Base-by-base conservation (phyloP, 2,113 vertebrate species). In the Lynx canadensis region DNA sequence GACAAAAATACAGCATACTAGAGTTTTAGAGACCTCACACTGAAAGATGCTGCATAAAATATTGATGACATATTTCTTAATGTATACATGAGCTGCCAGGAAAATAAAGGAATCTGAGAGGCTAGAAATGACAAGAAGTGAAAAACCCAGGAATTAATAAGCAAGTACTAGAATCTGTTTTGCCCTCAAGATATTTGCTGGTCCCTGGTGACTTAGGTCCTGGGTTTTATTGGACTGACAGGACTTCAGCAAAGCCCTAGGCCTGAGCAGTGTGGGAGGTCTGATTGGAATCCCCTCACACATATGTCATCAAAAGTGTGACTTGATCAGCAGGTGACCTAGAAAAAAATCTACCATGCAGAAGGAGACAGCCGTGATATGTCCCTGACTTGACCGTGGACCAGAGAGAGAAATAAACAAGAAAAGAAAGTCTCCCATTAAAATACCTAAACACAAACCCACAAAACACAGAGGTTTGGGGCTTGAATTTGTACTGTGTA, bases 31-130 rank as follows among this genome's bases (percentile, higher is more conserved):
- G 60, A 80, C 15, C 45, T 89, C 36, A 82, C 3, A 63, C 38
- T 33, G 50, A 84, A 95, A 68, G 45, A 84, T 50, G 29, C 31
- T 50, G 2, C 19, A 45, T 84, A 80, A 84, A 88, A 82, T 71
- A 96, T 41, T 87, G 55, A 95, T 84, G 73, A 41, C n/a, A 48
- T 84, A 55, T 80, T 82, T 86, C 29, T 92, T 82, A 79, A 94
- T 86, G 81, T 76, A n/a, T 38, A 94, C 4, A 31, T 73, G 48
- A 96, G 5, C 38, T 97, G 18, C 38, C 57, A 80, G 81, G 31
- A 91, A 97, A 95, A 96, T 52, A 88, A 97, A 89, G 21, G 31
- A 60, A 73, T 92, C n/a, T 81, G 19, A 89, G 81, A 88, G 50
- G 25, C 11, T 25, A 85, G 31, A 97, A 92, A 89, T 73, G 57